A percentile compares a stretch with the other conserved stretches of the same genome.
These are phyloP conservation scores for Phasia obesa DNA, from an alignment of 2,888 invertebrate genomes.

Conservation along the genomic window DNA sequence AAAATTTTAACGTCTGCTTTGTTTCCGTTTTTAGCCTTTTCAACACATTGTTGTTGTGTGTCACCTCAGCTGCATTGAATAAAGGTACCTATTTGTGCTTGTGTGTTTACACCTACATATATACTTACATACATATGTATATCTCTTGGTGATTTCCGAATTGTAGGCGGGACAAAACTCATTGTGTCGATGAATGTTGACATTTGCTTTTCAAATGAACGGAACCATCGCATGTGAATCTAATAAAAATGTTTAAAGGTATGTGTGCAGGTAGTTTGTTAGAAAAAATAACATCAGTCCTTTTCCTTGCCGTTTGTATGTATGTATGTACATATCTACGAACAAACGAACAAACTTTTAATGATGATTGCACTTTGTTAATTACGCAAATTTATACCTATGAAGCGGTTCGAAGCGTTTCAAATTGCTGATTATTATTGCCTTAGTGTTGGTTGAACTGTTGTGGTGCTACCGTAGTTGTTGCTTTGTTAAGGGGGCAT, in stretches of 20 bases:
- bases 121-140: neutral
- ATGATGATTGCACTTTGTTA: constrained; percentile 43
- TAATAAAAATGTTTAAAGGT: neutral
- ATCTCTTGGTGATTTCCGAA: neutral
- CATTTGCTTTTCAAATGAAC: constrained; percentile 47
- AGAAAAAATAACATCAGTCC: neutral
- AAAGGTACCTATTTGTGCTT: neutral
- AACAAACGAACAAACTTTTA: constrained; percentile 1
- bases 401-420: constrained; percentile 75
- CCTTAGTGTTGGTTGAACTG: neutral
- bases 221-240: constrained; percentile 21
- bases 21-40: constrained; percentile 56
- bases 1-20: constrained; percentile 12
- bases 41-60: constrained; percentile 29
- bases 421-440: constrained; percentile 55
- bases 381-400: constrained; percentile 72
- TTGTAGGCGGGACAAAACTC: constrained; percentile 77
- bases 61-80: constrained; percentile 21
- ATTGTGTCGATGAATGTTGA: constrained; percentile 53
- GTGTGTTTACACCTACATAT: neutral
- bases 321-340: too few species aligned
- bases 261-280: neutral
- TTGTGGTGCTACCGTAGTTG: neutral
- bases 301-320: constrained; percentile 19
- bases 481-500: constrained; percentile 13